Evolutionary conservation across 2,797 vertebrate species (phyloP), one percentile per base, ranked within the genome.

Genomic region (Gymnodraco acuticeps): DNA sequence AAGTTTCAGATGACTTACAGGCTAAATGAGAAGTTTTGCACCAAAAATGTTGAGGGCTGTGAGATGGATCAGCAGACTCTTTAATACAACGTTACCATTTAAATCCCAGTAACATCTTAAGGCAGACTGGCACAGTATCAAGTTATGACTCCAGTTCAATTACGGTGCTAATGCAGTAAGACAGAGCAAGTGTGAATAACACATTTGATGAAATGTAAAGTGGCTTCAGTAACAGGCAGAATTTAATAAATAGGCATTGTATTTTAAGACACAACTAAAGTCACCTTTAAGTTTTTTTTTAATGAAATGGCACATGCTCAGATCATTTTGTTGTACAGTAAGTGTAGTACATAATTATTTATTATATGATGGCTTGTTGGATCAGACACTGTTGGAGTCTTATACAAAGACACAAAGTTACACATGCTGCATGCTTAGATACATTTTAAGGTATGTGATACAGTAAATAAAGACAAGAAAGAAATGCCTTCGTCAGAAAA

Each of bases 1-100:
- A 33, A 50, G 47, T 70, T 76, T 77, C 42, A 47, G 20, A 61
- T 65, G 17, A 54, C 15, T 46, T 20, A 3, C 55, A 68, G 56
- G 55, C 65, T 46, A 58, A 78, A 54, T 10, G 11, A 50, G 48
- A 65, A 17, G n/a, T 52, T 56, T 51, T 20, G 4, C 43, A 16
- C 20, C 7, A 3, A 20, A n/a, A 48, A 55, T 58, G 72, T 53
- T 56, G 38, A 16, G 45, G 48, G 20, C 13, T 62, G 45, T 31
- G 46, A n/a, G 43, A 15, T 47, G 42, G 42, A 51, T 80, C 5
- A 2, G 11, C 45, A 13, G n/a, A 63, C 53, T 58, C 27, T 64
- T 5, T 31, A 14, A 11, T 13, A 58, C 13, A 69, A 52, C 63
- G 38, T 56, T 13, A 73, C 55, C 53, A n/a, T 45, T 76, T 74